These are phyloP conservation scores for Percopsis transmontana DNA, from an alignment of 2,113 vertebrate genomes.

Conservation along the genomic window DNA sequence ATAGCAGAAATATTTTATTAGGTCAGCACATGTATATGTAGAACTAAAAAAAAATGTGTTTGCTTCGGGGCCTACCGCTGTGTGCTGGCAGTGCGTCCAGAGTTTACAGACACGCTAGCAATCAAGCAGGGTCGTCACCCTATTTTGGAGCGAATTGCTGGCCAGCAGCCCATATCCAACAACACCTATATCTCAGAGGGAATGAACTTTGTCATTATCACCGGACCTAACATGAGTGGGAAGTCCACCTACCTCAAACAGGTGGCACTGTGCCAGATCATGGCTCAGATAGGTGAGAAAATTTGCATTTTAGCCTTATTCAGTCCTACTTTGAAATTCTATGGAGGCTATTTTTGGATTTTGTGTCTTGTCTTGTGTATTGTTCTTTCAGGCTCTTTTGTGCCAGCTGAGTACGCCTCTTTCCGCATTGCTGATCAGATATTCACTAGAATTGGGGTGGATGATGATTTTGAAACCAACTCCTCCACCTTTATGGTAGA, in stretches of 20 bases:
- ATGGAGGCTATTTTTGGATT: background rate
- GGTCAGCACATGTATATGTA: too few relatives aligned
- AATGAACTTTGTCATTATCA: slow-evolving; percentile 92
- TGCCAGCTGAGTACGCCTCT: slow-evolving; percentile 92
- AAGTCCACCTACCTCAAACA: slow-evolving; percentile 98
- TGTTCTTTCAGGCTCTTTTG: slow-evolving; percentile 85
- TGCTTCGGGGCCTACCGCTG: slow-evolving; percentile 13
- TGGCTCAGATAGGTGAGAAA: slow-evolving; percentile 93
- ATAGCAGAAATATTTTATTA: too few relatives aligned
- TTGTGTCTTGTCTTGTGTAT: background rate
- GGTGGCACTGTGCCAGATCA: slow-evolving; percentile 95
- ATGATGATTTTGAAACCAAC: slow-evolving; percentile 97
- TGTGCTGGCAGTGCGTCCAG: slow-evolving; percentile 86
- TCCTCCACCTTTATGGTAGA: slow-evolving; percentile 97
- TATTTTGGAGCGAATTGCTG: slow-evolving; percentile 89
- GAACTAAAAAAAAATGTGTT: too few relatives aligned
- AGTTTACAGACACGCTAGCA: slow-evolving; percentile 96
- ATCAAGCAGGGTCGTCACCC: slow-evolving; percentile 95
- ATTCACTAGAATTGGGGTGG: slow-evolving; percentile 96
- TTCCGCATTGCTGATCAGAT: slow-evolving; percentile 92
- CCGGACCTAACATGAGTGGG: slow-evolving; percentile 98
- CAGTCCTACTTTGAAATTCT: background rate
- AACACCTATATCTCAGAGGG: slow-evolving; percentile 91
- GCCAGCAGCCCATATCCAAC: slow-evolving; percentile 89
- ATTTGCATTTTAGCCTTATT: background rate